A percentile compares a stretch with the other conserved stretches of the same genome.
Conservation (phyloP, 2,888 invertebrate genomes). For the Margaritifera margaritifera region DNA sequence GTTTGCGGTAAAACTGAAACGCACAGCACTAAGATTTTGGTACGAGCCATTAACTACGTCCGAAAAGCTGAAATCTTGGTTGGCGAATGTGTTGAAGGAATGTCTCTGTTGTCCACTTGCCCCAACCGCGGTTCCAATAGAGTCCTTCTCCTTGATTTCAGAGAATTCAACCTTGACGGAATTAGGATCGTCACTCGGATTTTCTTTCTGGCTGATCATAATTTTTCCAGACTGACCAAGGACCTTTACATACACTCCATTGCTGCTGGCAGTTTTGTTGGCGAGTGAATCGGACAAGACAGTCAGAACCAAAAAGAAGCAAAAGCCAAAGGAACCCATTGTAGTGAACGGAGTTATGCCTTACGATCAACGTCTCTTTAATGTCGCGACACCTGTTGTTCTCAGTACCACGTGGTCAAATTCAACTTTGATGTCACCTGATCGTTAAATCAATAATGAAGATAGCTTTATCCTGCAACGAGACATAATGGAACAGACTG, state of each 20-base stretch:
- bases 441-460: too few relatives aligned
- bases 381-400: too few relatives aligned
- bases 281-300: too few relatives aligned
- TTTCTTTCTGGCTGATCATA: slow-evolving; percentile 1
- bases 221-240: slow-evolving; percentile 15
- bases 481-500: too few relatives aligned
- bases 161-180: slow-evolving; percentile 4
- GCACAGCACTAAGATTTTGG: slow-evolving; percentile 9
- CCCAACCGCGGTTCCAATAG: not conserved
- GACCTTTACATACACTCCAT: not conserved
- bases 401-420: too few relatives aligned
- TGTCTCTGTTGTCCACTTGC: not conserved
- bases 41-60: slow-evolving; percentile 10
- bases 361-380: too few relatives aligned
- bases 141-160: slow-evolving; percentile 6
- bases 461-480: too few relatives aligned
- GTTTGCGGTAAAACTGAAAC: slow-evolving; percentile 21
- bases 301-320: too few relatives aligned
- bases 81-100: slow-evolving; percentile 23
- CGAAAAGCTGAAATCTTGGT: slow-evolving; percentile 16
- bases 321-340: too few relatives aligned
- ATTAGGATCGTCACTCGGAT: slow-evolving; percentile 8
- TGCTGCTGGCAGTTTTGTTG: too few relatives aligned
- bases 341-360: too few relatives aligned
- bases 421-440: too few relatives aligned